Percentiles rank a stretch among this genome's conserved stretches.
Evolutionary conservation across 2,888 invertebrate species (phyloP).

Genomic region (Agrochola lota): DNA sequence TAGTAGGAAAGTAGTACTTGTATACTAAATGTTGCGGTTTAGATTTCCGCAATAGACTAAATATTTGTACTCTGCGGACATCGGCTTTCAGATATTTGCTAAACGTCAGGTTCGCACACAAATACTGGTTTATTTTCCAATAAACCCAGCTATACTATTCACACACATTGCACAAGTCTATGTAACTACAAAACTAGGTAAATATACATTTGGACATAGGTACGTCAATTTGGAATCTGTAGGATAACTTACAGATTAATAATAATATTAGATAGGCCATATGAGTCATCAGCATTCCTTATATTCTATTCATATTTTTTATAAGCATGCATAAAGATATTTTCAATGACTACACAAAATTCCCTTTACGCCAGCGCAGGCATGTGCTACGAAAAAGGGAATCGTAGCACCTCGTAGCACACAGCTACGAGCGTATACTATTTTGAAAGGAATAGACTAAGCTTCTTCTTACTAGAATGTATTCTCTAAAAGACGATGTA

Average conservation of each 20-base stretch:
- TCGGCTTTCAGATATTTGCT: conserved; percentile 33
- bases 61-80: conserved; percentile 36
- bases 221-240: conserved; percentile 7
- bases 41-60: conserved; percentile 23
- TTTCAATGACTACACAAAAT: background rate
- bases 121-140: conserved; percentile 20
- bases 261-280: background rate
- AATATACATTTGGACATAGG: conserved; percentile 1
- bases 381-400: conserved; percentile 40
- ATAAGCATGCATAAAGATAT: background rate
- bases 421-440: conserved; percentile 21
- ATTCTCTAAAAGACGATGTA: conserved; percentile 11
- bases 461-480: background rate
- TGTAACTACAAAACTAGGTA: conserved; percentile 2
- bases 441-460: background rate
- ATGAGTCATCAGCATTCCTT: background rate
- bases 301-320: background rate
- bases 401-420: conserved; percentile 34
- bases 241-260: background rate
- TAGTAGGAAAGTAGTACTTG: background rate
- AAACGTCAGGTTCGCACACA: conserved; percentile 21
- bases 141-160: conserved; percentile 14
- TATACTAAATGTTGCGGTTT: conserved; percentile 9
- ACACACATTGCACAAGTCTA: conserved; percentile 24
- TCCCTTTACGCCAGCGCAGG: background rate